Conservation (phyloP, 1,140 invertebrate genomes). For the Sminthurides bifidus region DNA sequence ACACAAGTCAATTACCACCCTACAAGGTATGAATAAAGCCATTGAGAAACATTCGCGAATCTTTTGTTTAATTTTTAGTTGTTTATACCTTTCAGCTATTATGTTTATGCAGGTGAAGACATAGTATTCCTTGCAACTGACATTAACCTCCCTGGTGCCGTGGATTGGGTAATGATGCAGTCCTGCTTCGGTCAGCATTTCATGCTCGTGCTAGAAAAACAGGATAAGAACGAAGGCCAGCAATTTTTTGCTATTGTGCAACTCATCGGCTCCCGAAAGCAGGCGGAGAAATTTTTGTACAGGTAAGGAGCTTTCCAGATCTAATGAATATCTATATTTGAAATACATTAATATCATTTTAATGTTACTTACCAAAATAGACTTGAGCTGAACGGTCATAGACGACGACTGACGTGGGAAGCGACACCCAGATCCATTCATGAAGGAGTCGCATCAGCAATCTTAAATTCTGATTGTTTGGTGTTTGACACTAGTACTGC, state of each 20-base stretch:
- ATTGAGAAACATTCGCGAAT: too few relatives aligned
- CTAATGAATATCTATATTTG: neutral
- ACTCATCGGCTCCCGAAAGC: constrained; percentile 94
- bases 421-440: constrained; percentile 97
- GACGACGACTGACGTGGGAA: constrained; percentile 92
- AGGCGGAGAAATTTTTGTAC: constrained; percentile 98
- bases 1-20: constrained; percentile 97
- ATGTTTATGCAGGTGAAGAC: constrained; percentile 62
- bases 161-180: constrained; percentile 99
- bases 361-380: constrained; percentile 39
- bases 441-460: constrained; percentile 93
- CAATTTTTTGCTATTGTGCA: constrained; percentile 99
- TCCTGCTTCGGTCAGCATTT: constrained; percentile 98
- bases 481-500: constrained; percentile 98
- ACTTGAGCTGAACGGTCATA: constrained; percentile 88
- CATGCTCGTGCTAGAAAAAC: constrained; percentile 98
- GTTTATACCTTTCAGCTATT: constrained; percentile 2
- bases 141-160: constrained; percentile 97
- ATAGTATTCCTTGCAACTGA: constrained; percentile 99
- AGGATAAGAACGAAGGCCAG: constrained; percentile 94
- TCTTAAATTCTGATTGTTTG: constrained; percentile 94
- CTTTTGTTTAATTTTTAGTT: too few relatives aligned
- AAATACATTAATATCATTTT: neutral
- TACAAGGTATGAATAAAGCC: constrained; percentile 52
- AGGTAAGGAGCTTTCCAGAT: constrained; percentile 45